Base-by-base conservation (phyloP, 2,888 invertebrate genomes). In the Sesia bembeciformis region DNA sequence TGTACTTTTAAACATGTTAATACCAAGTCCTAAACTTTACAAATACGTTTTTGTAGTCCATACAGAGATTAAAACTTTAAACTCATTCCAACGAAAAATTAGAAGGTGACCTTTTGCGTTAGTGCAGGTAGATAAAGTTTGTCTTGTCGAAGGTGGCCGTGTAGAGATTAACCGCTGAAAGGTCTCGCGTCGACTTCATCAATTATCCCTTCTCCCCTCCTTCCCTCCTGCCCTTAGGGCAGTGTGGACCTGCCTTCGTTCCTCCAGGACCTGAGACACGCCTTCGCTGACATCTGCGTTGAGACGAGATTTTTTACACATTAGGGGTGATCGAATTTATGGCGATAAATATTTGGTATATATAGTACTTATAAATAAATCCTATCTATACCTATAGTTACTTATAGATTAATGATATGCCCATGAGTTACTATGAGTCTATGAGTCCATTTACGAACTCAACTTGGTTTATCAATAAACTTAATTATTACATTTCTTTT, bases 141-240 rank as follows among this genome's bases (percentile, higher is more conserved):
- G 68, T 67, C 66, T 70, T 67, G 72, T 70, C 74, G 68, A 72
- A 72, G 72, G 72, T 74, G 67, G 67, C 64, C 62, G 65, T 63
- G 67, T 57, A 62, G 66, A 78, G 77, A 78, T 80, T 80, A 81
- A 70, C 70, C 71, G 70, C 62, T 63, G 63, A 66, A 67, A 66
- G 68, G 68, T 72, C 73, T 73, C 78, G 72, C 75, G 78, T 75
- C 70, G 75, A 73, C 72, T 81, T 78, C 84, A 84, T 84, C 82
- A 83, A 84, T 84, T 84, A 83, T 76, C 71, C 69, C 64, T 58
- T 64, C 23, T 56, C 63, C 66, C 64, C 58, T 58, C 42, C 42
- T 5, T 42, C 1, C 3, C 42, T 7, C 2, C 7, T 42, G 42
- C 42, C 5, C 42, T 7, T 23, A 23, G 23, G 23, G 23, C 23